Evolutionary conservation across 1,140 invertebrate species (phyloP).

Genomic region (Ceratina calcarata): DNA sequence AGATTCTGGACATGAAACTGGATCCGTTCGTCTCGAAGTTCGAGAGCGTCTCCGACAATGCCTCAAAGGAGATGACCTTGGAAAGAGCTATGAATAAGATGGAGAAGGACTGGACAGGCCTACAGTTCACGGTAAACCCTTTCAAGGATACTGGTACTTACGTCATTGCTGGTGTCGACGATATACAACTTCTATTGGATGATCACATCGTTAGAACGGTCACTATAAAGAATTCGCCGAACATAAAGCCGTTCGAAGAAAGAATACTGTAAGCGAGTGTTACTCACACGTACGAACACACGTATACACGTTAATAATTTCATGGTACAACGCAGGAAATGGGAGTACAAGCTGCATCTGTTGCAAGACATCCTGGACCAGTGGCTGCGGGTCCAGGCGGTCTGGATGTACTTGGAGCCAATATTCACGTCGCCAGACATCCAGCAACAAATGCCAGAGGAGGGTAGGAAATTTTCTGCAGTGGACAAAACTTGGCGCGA

Average conservation of each 20-base stretch:
- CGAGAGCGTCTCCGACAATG: conserved; percentile 94
- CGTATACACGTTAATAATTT: neutral
- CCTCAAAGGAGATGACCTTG: conserved; percentile 95
- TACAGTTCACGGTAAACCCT: conserved; percentile 88
- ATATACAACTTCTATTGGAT: conserved; percentile 95
- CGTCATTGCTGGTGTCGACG: conserved; percentile 94
- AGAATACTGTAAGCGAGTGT: conserved; percentile 82
- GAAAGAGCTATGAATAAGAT: conserved; percentile 95
- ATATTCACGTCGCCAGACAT: conserved; percentile 98
- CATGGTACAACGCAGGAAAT: conserved; percentile 80
- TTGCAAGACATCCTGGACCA: conserved; percentile 95
- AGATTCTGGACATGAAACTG: conserved; percentile 92
- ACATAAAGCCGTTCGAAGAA: conserved; percentile 95
- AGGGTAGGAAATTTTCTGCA: conserved; percentile 92
- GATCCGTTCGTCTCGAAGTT: conserved; percentile 93
- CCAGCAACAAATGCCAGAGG: conserved; percentile 93
- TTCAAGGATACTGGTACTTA: conserved; percentile 94
- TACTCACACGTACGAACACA: too few relatives aligned
- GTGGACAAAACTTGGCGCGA: conserved; percentile 97
- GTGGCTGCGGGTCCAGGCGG: conserved; percentile 96
- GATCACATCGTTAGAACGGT: conserved; percentile 98
- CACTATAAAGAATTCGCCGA: conserved; percentile 97
- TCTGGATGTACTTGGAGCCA: conserved; percentile 98
- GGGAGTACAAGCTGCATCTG: conserved; percentile 88
- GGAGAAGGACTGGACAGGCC: conserved; percentile 93